phyloP scores from a whole-genome alignment of 2,888 invertebrate genomes.

The Drosophila histrio region DNA sequence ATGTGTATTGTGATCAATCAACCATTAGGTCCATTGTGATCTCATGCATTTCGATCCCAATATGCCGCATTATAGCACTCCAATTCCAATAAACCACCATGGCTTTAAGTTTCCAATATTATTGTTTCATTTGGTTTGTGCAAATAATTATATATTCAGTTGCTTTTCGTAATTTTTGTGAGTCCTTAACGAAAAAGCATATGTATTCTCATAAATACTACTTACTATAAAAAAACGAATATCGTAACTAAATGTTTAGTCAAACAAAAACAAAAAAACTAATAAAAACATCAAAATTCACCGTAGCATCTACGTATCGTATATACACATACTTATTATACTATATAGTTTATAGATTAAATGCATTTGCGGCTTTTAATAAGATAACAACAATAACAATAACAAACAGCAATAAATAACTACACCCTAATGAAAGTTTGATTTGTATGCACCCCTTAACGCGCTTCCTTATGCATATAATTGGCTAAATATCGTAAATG shows the following conservation, averaged over 20 bases:
- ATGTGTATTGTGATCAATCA: constrained; percentile 62
- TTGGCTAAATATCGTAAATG: constrained; percentile 41
- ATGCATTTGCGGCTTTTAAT: constrained; percentile 66
- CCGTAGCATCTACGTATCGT: constrained; percentile 59
- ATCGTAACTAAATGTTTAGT: constrained; percentile 69
- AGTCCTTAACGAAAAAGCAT: constrained; percentile 68
- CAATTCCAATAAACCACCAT: constrained; percentile 59
- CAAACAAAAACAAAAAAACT: constrained; percentile 5
- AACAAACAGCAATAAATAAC: constrained; percentile 26
- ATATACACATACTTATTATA: constrained; percentile 29
- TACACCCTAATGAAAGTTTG: constrained; percentile 59
- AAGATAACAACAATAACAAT: constrained; percentile 10
- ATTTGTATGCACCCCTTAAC: constrained; percentile 64
- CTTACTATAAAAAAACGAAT: constrained; percentile 37
- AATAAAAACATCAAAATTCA: constrained; percentile 58
- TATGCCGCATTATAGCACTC: constrained; percentile 48
- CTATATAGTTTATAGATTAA: constrained; percentile 53
- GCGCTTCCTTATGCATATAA: constrained; percentile 45
- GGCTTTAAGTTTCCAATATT: constrained; percentile 70
- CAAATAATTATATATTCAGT: constrained; percentile 71
- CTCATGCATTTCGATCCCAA: constrained; percentile 58
- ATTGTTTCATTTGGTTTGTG: constrained; percentile 70
- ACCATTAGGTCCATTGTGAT: constrained; percentile 45
- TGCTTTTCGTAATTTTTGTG: constrained; percentile 75
- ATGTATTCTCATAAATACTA: constrained; percentile 37